These are phyloP conservation scores for Zhengitettix transpicula DNA, from an alignment of 2,888 invertebrate genomes.

Conservation along the genomic window DNA sequence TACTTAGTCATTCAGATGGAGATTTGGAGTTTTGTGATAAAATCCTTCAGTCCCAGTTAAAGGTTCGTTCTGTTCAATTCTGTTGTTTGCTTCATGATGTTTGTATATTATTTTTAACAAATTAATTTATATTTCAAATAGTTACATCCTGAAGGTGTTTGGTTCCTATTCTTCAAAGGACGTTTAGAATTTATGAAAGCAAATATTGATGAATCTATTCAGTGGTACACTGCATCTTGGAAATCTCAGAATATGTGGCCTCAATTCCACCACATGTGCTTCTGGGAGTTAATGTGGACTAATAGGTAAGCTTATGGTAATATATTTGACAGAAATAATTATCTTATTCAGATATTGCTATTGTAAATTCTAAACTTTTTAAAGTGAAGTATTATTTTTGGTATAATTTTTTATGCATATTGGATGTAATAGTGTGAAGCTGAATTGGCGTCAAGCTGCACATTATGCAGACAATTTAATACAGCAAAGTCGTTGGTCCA, in stretches of 20 bases:
- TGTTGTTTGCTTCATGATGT: not conserved
- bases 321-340: not conserved
- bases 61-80: slow-evolving; percentile 21
- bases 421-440: slow-evolving; percentile 33
- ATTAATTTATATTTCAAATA: slow-evolving; percentile 17
- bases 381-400: too few species aligned
- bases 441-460: slow-evolving; percentile 64
- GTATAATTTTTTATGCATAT: too few species aligned
- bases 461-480: slow-evolving; percentile 52
- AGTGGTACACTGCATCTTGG: slow-evolving; percentile 66
- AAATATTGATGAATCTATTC: slow-evolving; percentile 48
- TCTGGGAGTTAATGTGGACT: slow-evolving; percentile 89
- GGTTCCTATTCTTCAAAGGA: slow-evolving; percentile 84
- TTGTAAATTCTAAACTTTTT: too few species aligned
- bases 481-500: slow-evolving; percentile 78
- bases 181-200: slow-evolving; percentile 69
- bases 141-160: slow-evolving; percentile 67
- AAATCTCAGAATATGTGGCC: slow-evolving; percentile 70
- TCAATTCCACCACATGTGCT: slow-evolving; percentile 84
- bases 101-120: not conserved
- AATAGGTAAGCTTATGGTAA: slow-evolving; percentile 40
- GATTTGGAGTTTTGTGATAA: slow-evolving; percentile 59
- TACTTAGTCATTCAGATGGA: slow-evolving; percentile 64
- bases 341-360: not conserved
- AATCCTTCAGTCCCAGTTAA: slow-evolving; percentile 57